Evolutionary conservation across 2,888 invertebrate species (phyloP), one percentile per base, ranked within the genome.

Genomic region (Thereva nobilitata): DNA sequence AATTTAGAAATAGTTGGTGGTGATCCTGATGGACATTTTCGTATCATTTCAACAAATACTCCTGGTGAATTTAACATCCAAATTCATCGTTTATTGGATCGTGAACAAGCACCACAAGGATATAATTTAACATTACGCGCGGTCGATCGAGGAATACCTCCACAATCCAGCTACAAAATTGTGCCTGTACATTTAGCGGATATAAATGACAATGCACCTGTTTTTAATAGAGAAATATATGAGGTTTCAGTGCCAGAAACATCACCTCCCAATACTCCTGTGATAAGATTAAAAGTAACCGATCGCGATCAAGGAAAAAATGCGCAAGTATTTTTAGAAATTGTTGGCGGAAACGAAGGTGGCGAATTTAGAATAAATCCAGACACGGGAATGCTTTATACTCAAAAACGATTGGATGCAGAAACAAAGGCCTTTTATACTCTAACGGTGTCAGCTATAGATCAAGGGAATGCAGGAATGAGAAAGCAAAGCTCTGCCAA

Each of bases 261-360:
- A 2, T 91, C 93, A 4, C 96, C 96, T 8, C 84, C 91, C 6
- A 91, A 93, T 76, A 93, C 95, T 59, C 94, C 95, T 0, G 86
- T 97, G 49, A 89, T 95, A 71, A 85, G 92, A 71, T 85, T 97
- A 64, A 93, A 92, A 79, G 93, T 95, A 0, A 88, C 87, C 12
- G 95, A 96, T 79, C 88, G 88, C 0, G 94, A 95, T 77, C 87
- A 88, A 72, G 93, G 93, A 0, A 87, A 85, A 76, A 93, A 93
- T 78, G 92, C 93, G 5, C 86, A 90, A 75, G 64, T 64, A 37
- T 88, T 88, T 74, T 87, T 97, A 70, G 90, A 92, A 81, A 93
- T 97, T 64, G 93, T 93, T 3, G 94, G 93, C 3, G 96, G 96
- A 4, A 95, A 96, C 79, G 92, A 93, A 77, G 92, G 92, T 5